These are phyloP conservation scores for Edolisoma coerulescens DNA, from an alignment of 2,113 vertebrate genomes.

Conservation along the genomic window DNA sequence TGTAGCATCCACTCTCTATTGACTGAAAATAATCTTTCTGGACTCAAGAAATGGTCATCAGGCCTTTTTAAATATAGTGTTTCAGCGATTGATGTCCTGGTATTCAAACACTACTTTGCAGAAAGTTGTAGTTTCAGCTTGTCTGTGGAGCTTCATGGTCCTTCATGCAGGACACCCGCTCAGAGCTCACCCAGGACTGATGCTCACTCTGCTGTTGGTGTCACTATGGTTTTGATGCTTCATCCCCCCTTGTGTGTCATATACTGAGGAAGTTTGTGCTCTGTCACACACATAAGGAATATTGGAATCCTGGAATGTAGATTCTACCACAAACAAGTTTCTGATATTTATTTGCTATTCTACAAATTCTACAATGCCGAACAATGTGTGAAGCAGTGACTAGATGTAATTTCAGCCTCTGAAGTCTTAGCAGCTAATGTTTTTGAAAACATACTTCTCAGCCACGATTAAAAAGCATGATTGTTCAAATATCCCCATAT, in stretches of 20 bases:
- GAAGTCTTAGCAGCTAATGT: background rate
- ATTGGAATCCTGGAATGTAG: background rate
- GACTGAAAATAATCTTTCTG: background rate
- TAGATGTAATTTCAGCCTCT: background rate
- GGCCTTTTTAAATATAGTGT: background rate
- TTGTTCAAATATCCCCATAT: background rate
- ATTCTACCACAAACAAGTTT: background rate
- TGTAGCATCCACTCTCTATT: background rate
- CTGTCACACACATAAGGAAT: background rate
- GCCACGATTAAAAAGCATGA: background rate
- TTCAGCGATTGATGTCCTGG: background rate
- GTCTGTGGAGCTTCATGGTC: background rate
- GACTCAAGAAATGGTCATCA: background rate
- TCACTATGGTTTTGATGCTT: background rate
- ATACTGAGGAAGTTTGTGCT: background rate
- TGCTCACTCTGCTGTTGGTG: background rate
- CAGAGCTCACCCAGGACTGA: background rate
- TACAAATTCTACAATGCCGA: rapidly evolving
- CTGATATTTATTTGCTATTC: background rate
- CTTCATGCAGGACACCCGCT: background rate
- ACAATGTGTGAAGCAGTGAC: background rate
- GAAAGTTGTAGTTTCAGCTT: background rate
- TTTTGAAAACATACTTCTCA: background rate
- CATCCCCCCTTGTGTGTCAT: background rate
- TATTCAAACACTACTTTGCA: background rate